Base-by-base conservation (phyloP, 2,113 vertebrate species). In the Anser cygnoides region DNA sequence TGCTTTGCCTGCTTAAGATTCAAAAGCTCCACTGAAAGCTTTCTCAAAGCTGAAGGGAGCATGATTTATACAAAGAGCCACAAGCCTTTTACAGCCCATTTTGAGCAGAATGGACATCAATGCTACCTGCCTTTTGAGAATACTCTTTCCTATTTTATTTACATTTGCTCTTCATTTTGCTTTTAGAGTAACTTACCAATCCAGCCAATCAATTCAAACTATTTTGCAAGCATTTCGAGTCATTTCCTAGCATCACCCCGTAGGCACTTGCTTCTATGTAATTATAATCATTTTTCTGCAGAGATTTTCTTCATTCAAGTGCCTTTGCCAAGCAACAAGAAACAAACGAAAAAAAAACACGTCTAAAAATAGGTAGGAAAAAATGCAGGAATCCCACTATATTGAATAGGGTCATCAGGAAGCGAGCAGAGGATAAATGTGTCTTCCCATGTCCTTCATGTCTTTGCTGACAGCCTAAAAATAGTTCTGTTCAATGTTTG, bases 241-340 rank as follows among this genome's bases (percentile, higher is more conserved):
- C 3, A 93, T 91, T 94, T 94, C 81, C 87, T 92, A 93, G 81
- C 62, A 76, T 85, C 75, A 72, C 63, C 54, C 84, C 0, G 2
- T 92, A 89, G 89, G 89, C 86, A 89, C 68, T 94, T 84, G 84
- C 87, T 90, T 91, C 86, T 87, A 46, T 46, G 54, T 76, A 96
- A 93, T 96, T 96, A 96, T 77, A 86, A 94, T 90, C 23, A 91
- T 84, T 96, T 89, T 93, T 92, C 91, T 94, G 71, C 84, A 84
- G 92, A 84, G 58, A 85, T 92, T 96, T 96, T 85, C 70, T 80
- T 95, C 88, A 78, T 86, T 96, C 93, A 96, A 92, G 89, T 84
- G 71, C 44, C 80, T 95, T 96, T 93, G 71, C 92, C 93, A 96
- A 93, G 93, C 91, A 96, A 92, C 81, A 70, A 93, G 89, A 92